Evolutionary conservation across 2,797 vertebrate species (phyloP).

Genomic region (Onychomys leucogaster): DNA sequence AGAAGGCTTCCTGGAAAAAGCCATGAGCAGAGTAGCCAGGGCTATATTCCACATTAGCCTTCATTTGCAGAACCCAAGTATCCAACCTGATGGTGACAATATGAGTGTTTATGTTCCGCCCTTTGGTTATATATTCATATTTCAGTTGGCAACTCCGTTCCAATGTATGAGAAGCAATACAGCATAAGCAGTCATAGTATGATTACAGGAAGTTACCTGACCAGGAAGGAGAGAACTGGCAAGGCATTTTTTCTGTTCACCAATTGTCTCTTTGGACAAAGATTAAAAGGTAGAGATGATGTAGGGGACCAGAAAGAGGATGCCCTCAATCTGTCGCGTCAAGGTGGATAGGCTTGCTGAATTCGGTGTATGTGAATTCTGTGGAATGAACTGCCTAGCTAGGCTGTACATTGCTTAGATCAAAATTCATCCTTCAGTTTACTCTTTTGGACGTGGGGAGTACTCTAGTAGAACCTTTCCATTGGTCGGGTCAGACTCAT

Average conservation of each 20-base stretch:
- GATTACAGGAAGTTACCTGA: not conserved
- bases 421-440: constrained; percentile 14
- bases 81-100: not conserved
- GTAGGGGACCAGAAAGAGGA: not conserved
- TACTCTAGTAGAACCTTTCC: not conserved
- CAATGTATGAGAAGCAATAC: not conserved
- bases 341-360: not conserved
- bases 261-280: not conserved
- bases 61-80: not conserved
- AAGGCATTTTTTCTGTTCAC: not conserved
- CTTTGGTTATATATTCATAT: not conserved
- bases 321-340: not conserved
- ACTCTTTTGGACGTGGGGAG: not conserved
- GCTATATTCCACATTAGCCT: not conserved
- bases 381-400: not conserved
- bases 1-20: not conserved
- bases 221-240: not conserved
- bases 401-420: not conserved
- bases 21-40: not conserved
- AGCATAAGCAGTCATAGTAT: not conserved
- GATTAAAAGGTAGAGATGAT: too few relatives aligned
- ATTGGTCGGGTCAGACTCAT: not conserved
- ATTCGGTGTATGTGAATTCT: not conserved
- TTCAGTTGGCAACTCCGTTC: not conserved
- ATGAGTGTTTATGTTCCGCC: not conserved